Percentiles rank a stretch among this genome's conserved stretches.
These are phyloP conservation scores for Catagonus wagneri DNA, from an alignment of 2,113 vertebrate species.

Conservation along the genomic window DNA sequence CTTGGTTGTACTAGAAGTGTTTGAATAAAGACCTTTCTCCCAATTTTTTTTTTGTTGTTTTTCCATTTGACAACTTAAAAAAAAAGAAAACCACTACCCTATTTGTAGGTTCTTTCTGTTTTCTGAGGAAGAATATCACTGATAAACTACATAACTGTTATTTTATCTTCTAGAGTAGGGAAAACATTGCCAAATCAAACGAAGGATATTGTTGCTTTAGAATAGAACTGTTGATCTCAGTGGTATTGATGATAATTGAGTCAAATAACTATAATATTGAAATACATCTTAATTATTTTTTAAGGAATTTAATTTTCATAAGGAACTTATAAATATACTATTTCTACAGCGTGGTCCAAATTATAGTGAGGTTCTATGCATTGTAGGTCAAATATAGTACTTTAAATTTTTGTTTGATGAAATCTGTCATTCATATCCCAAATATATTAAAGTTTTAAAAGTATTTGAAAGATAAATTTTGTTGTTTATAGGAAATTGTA, in stretches of 20 bases:
- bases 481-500: not conserved
- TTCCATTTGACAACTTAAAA: slow-evolving; percentile 39
- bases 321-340: not conserved
- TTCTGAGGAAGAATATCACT: slow-evolving; percentile 56
- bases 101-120: slow-evolving; percentile 45
- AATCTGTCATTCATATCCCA: not conserved
- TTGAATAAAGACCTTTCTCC: slow-evolving; percentile 71
- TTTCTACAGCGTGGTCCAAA: not conserved
- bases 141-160: slow-evolving; percentile 18
- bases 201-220: not conserved
- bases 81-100: not conserved
- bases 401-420: slow-evolving; percentile 33
- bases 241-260: not conserved
- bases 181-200: slow-evolving; percentile 42
- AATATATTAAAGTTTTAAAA: slow-evolving; percentile 43
- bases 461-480: not conserved
- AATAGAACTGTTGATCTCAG: not conserved
- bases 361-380: not conserved
- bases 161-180: slow-evolving; percentile 15
- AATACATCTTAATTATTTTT: slow-evolving; percentile 20
- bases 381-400: not conserved
- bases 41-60: slow-evolving; percentile 53
- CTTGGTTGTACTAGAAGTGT: slow-evolving; percentile 59
- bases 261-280: not conserved
- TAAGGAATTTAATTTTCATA: slow-evolving; percentile 42